Conservation (phyloP, 2,113 vertebrate species). For the Fulica atra region DNA sequence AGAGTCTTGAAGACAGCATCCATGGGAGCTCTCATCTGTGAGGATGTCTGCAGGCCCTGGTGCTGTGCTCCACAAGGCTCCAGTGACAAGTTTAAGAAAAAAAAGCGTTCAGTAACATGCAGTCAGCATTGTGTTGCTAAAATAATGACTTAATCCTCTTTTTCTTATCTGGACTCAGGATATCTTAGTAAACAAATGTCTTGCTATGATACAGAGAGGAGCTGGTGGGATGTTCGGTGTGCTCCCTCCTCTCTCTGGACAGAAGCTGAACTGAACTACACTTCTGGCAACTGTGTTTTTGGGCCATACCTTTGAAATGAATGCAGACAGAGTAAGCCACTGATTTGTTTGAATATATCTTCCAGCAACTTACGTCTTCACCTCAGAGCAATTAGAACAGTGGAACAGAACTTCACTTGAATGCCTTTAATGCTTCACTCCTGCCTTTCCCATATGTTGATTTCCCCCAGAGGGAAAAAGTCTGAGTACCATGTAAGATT, state of each 20-base stretch:
- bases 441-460: constrained; percentile 6
- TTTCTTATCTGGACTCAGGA: background rate
- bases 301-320: background rate
- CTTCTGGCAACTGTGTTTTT: background rate
- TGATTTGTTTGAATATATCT: background rate
- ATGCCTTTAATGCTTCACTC: background rate
- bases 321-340: background rate
- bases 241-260: background rate
- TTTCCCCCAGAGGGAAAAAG: background rate
- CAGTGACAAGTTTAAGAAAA: background rate
- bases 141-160: background rate
- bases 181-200: background rate
- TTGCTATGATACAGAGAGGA: background rate
- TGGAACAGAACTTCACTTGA: constrained; percentile 15
- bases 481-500: background rate
- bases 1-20: background rate
- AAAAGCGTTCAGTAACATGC: background rate
- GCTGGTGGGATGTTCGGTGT: fast-evolving
- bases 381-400: constrained; percentile 13
- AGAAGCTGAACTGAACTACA: background rate
- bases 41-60: background rate
- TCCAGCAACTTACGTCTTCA: background rate
- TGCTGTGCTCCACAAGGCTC: background rate
- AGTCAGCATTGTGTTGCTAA: background rate
- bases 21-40: background rate